phyloP scores from a whole-genome alignment of 2,113 vertebrate genomes.

The Malurus elegans region DNA sequence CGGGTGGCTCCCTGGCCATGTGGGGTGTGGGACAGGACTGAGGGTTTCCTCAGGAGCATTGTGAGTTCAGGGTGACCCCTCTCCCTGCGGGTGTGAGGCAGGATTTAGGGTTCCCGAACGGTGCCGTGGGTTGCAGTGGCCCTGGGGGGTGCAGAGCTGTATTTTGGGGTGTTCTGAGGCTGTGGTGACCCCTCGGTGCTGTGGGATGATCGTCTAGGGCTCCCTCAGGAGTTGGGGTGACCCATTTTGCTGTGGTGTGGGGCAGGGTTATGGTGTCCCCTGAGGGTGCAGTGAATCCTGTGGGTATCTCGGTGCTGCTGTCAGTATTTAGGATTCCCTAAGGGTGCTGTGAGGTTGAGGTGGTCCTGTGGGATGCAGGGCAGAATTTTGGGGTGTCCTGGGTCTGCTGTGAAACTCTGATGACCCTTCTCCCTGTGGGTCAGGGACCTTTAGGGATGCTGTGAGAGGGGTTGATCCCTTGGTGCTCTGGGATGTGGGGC shows the following conservation, averaged over 20 bases:
- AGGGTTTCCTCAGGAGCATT: not conserved
- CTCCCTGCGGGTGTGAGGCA: rapidly evolving
- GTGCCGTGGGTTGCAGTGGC: not conserved
- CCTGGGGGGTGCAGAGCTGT: not conserved
- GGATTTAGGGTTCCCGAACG: not conserved
- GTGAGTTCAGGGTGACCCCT: not conserved
- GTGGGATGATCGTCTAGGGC: not conserved
- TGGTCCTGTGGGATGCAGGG: too few relatives aligned
- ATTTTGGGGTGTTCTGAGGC: not conserved
- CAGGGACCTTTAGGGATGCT: not conserved
- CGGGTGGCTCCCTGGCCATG: rapidly evolving
- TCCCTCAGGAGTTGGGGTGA: not conserved
- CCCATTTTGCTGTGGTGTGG: not conserved
- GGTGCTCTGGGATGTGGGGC: not conserved
- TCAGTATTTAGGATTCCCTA: not conserved
- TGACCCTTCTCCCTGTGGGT: not conserved
- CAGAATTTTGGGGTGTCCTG: not conserved
- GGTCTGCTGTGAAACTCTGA: not conserved
- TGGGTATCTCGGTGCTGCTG: not conserved
- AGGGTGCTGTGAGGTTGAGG: not conserved
- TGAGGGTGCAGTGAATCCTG: not conserved
- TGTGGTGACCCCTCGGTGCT: not conserved
- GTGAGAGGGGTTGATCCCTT: not conserved
- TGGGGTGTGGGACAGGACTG: not conserved
- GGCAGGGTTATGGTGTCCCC: too few relatives aligned